Base-by-base conservation (phyloP, 1,140 invertebrate genomes). In the Pseudomyrmex pallidus region DNA sequence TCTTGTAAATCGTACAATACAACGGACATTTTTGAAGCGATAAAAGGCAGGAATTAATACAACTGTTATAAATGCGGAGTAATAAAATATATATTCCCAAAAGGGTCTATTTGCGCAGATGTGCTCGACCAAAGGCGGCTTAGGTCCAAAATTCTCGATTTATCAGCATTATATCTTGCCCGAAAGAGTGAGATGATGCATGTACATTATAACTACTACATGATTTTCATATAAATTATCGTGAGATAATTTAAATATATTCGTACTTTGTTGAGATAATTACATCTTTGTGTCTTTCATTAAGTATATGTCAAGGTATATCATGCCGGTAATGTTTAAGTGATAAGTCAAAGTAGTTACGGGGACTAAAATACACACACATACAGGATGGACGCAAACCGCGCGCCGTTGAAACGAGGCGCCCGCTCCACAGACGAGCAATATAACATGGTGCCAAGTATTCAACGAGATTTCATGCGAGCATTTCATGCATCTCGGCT, bases 391-490 rank as follows among this genome's bases (percentile, higher is more conserved):
- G 35, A 52, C 74, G 20, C 74, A 46, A 20, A 44, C 35, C 5
- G 20, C 12, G 20, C 25, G 44, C 25, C 62, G 50, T 76, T 62
- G 25, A 50, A 20, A 48, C 74, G 22, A 20, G 35, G 61, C 13
- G 74, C 62, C 25, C 17, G 63, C 67, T 35, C 35, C 35, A 77
- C 62, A 17, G 50, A 3, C 62, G 63, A 57, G 52, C 44, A 57
- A 72, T 80, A 50, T 72, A 72, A 20, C 76, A 22, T 80, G 66
- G 35, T 4, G n/a, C 66, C 76, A 80, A 72, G 66, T 80, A 80
- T 80, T 80, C 76, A 72, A 80, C 76, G 76, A 80, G 76, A 70
- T 80, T 80, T 80, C 76, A 78, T 78, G 74, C 63, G 63, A 78
- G 63, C 74, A 78, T 78, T 78, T 78, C 74, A 80, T 50, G 76